phyloP scores from a whole-genome alignment of 2,113 vertebrate genomes.

The Ammodytes marinus region DNA sequence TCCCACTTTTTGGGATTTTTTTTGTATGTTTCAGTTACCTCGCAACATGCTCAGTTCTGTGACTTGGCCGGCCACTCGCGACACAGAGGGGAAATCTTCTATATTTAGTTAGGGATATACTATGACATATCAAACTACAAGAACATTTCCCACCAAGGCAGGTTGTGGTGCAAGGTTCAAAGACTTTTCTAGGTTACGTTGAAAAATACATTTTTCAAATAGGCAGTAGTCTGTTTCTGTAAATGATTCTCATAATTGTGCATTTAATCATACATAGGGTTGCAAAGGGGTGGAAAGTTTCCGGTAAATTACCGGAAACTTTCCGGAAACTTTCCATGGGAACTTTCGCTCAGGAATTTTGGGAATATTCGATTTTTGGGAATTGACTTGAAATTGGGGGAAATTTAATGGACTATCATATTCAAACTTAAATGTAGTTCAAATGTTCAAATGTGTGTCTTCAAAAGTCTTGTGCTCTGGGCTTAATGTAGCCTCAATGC shows the following conservation, averaged over 20 bases:
- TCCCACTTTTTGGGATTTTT: conserved; percentile 36
- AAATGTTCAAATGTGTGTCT: too few relatives aligned
- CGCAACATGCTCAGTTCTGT: conserved; percentile 35
- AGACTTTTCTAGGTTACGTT: background rate
- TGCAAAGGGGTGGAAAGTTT: too few relatives aligned
- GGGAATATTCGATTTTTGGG: too few relatives aligned
- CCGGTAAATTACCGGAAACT: too few relatives aligned
- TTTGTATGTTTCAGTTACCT: conserved; percentile 24
- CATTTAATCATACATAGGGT: too few relatives aligned
- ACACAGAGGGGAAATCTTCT: conserved; percentile 45
- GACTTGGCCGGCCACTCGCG: conserved; percentile 28
- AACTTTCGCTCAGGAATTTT: too few relatives aligned
- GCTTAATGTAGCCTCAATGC: too few relatives aligned
- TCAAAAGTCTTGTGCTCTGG: too few relatives aligned
- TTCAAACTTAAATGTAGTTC: too few relatives aligned
- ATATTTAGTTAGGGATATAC: conserved; percentile 72
- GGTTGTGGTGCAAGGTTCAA: conserved; percentile 4
- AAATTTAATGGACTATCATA: too few relatives aligned
- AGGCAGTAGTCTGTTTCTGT: background rate
- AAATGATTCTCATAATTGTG: background rate
- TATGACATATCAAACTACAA: conserved; percentile 76
- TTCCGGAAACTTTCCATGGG: too few relatives aligned
- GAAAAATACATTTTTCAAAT: background rate
- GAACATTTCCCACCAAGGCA: conserved; percentile 44
- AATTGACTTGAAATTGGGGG: too few relatives aligned